These are phyloP conservation scores for Antheraea yamamai DNA, from an alignment of 2,888 invertebrate genomes.

Conservation along the genomic window DNA sequence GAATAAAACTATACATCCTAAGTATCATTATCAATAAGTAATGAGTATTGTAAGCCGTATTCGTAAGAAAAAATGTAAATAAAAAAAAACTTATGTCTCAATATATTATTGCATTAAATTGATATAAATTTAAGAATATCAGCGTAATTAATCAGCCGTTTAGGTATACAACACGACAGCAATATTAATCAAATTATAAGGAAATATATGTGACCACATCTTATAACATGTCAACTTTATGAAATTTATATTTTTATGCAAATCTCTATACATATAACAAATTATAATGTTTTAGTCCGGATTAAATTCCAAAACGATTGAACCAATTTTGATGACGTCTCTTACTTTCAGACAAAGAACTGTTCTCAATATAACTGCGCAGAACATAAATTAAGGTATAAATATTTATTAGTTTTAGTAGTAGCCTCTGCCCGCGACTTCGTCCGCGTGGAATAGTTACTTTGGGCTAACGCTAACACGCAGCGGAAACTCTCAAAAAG, in stretches of 20 bases:
- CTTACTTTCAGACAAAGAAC: no score
- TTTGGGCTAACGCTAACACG: no score
- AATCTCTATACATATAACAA: not conserved
- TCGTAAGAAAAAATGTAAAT: not conserved
- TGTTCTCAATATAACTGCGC: no score
- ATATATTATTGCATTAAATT: not conserved
- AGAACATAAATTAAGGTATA: no score
- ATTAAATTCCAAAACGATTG: no score
- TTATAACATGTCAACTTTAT: not conserved
- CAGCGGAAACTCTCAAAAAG: no score
- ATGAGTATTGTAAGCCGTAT: not conserved
- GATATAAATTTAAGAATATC: not conserved
- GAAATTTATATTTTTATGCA: not conserved
- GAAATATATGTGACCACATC: not conserved
- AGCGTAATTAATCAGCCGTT: not conserved
- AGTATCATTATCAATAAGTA: not conserved
- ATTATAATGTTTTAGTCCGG: no score
- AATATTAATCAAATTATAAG: constrained; percentile 1
- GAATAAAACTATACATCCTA: no score
- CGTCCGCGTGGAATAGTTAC: no score
- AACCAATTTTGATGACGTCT: no score
- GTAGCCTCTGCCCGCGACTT: no score
- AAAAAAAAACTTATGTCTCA: not conserved
- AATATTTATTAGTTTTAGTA: no score
- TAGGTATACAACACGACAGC: not conserved